These are phyloP conservation scores for Oophaga pumilio DNA, from an alignment of 2,113 vertebrate species.

Conservation along the genomic window DNA sequence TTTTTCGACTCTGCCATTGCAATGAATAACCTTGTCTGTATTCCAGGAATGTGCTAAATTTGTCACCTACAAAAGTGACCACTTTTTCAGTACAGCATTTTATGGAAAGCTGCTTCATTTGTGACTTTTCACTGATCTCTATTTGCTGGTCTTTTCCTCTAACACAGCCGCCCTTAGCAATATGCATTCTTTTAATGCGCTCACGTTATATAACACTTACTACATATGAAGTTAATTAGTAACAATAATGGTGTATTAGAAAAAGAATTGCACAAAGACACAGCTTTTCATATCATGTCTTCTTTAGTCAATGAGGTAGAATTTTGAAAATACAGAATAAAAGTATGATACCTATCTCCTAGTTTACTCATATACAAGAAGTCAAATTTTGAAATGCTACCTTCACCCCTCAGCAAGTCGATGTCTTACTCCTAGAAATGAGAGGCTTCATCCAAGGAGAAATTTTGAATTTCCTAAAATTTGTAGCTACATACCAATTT, in stretches of 20 bases:
- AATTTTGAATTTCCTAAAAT: no score
- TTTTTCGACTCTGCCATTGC: not conserved
- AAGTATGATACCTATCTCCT: no score
- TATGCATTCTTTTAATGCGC: not conserved
- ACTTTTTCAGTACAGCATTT: not conserved
- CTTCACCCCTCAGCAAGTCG: no score
- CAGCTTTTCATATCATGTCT: no score
- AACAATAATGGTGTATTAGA: not conserved
- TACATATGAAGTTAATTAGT: not conserved
- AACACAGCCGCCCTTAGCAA: not conserved
- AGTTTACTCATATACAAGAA: no score
- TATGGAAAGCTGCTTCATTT: not conserved
- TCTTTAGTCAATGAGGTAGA: no score
- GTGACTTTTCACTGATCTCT: not conserved
- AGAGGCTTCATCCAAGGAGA: no score
- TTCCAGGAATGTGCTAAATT: constrained; percentile 14
- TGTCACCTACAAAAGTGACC: constrained; percentile 20
- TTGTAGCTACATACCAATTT: no score
- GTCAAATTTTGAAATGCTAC: no score
- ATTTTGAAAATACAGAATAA: no score
- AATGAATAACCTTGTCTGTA: constrained; percentile 3
- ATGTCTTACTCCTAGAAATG: no score
- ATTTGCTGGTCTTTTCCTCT: not conserved
- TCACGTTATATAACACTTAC: not conserved
- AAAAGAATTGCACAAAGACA: not conserved